Evolutionary conservation across 2,888 invertebrate species (phyloP), one percentile per base, ranked within the genome.

Genomic region (Diaprepes abbreviatus): DNA sequence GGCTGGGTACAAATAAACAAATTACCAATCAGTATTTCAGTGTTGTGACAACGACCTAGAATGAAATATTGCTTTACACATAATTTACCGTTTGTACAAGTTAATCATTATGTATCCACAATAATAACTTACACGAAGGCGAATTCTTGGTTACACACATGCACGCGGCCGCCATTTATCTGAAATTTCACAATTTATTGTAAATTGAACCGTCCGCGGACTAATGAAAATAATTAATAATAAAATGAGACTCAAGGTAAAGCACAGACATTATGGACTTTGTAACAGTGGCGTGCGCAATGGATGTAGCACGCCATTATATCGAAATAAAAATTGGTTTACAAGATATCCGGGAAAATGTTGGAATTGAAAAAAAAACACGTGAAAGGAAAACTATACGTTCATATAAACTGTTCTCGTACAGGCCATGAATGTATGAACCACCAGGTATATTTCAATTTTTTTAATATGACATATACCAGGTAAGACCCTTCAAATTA

Each of bases 191-290:
- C 72, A 67, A 73, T 73, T 73, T 73, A 73, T 73, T 73, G 72
- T 73, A 73, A 73, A 73, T 73, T 73, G 68, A 73, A 73, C 70
- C 72, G 72, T 73, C 72, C 62, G 57, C 66, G 45, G 12, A 45
- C 67, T 73, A 73, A 73, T 73, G 72, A 73, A 73, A 73, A 73
- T 70, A 73, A 73, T 73, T 73, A 73, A 73, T 73, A 70, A 70
- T 35, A 57, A 67, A 73, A 73, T 70, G 62, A 50, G 72, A 64
- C 66, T 55, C 68, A 69, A 69, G 68, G 69, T 72, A 71, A 71
- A 35, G 67, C 62, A 62, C 67, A 21, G 19, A 12, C 33, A 35
- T 48, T 48, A 60, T 60, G 45, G 33, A 19, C 31, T 38, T 10
- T 35, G 40, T 24, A 38, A 1, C 59, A 60, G 59, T 48, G 48